Base-by-base conservation (phyloP, 2,888 invertebrate genomes). In the Erpobdella octoculata region DNA sequence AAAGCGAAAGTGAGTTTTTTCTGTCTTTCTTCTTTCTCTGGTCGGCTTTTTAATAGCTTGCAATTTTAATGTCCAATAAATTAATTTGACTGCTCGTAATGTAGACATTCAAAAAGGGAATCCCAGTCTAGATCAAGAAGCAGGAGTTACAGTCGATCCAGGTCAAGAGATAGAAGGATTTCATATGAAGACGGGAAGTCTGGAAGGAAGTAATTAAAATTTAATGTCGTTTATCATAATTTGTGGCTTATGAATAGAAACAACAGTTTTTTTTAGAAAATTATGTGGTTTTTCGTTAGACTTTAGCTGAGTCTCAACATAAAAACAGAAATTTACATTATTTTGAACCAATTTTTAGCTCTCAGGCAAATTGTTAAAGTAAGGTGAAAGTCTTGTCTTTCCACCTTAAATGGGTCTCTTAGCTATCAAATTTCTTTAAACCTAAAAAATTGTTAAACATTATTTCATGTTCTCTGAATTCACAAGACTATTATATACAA, bases 91-190 rank as follows among this genome's bases (percentile, higher is more conserved):
- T n/a, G n/a, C n/a, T n/a, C 6, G 21, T n/a, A 53, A 33, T 62
- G 28, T 2, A 62, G 62, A 35, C 62, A 62, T 33, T 62, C 62
- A 1, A 62, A 62, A 31, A 62, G 33, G n/a, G n/a, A 31, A 33
- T 62, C 62, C 6, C 62, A 31, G n/a, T 62, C 62, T n/a, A 62
- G 62, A 62, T 62, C 62, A 62, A 62, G 62, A 35, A 62, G 62
- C 33, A n/a, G 62, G n/a, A 62, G 62, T 35, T 62, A 41, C 38
- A 69, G 69, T 69, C 28, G 69, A 33, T 69, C 69, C 18, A 38
- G 69, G 15, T 69, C 69, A 46, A 53, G 69, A 12, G 48, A 36
- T n/a, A 48, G 53, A 33, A 1, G 69, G 33, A 31, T 28, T 46
- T 67, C 67, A 6, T 46, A 67, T 46, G 67, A 67, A 46, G 67